Conservation (phyloP, 1,140 invertebrate genomes). For the Lanistes nyassanus region DNA sequence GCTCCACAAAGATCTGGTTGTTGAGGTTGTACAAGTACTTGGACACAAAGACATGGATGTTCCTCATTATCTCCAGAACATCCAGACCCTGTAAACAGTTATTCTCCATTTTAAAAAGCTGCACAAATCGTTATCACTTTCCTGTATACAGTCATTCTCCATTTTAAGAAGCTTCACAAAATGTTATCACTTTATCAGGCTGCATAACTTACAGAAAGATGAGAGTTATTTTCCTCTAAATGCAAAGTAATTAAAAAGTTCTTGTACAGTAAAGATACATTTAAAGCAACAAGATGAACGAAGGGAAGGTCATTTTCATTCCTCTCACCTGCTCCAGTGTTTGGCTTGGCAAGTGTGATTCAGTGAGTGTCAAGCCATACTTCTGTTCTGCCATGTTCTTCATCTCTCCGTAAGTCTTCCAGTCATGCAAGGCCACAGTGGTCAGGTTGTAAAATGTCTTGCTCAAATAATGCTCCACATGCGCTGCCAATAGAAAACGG, state of each 20-base stretch:
- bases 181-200: too few species aligned
- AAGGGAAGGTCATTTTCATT: too few species aligned
- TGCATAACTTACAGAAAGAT: too few species aligned
- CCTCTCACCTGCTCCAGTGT: slow-evolving; percentile 85
- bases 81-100: slow-evolving; percentile 92
- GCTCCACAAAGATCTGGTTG: slow-evolving; percentile 96
- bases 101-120: too few species aligned
- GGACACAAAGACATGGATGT: slow-evolving; percentile 94
- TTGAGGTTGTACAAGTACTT: slow-evolving; percentile 97
- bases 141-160: too few species aligned
- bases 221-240: too few species aligned
- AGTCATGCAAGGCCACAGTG: slow-evolving; percentile 96
- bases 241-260: too few species aligned
- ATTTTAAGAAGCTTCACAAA: too few species aligned
- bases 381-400: slow-evolving; percentile 89
- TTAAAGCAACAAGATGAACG: too few species aligned
- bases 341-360: slow-evolving; percentile 94
- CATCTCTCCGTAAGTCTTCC: slow-evolving; percentile 98
- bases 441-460: slow-evolving; percentile 97
- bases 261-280: too few species aligned
- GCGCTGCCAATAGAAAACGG: slow-evolving; percentile 61
- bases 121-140: too few species aligned
- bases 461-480: slow-evolving; percentile 92
- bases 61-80: slow-evolving; percentile 96
- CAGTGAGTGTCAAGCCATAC: slow-evolving; percentile 82